phyloP scores from a whole-genome alignment of 2,888 invertebrate species.

The Drosophila paranaensis region DNA sequence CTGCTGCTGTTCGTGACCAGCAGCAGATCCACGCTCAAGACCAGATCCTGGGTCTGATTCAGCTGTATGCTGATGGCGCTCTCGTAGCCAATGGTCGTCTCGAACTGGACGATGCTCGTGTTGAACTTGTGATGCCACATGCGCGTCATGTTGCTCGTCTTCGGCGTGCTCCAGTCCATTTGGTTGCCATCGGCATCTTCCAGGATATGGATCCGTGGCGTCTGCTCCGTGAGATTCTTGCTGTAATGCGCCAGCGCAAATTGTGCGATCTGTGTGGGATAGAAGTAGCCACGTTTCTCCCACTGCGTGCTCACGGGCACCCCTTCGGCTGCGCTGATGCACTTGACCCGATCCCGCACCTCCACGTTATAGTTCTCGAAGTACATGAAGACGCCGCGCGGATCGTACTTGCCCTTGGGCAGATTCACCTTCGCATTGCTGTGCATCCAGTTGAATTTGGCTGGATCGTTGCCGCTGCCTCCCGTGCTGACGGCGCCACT shows the following conservation, averaged over 20 bases:
- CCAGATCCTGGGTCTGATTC: constrained; percentile 87
- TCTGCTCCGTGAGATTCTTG: constrained; percentile 94
- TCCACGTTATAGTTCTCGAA: constrained; percentile 99
- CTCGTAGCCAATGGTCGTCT: constrained; percentile 89
- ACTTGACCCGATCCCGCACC: constrained; percentile 96
- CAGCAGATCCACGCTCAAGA: constrained; percentile 90
- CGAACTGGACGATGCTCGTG: constrained; percentile 89
- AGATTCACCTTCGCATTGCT: constrained; percentile 96
- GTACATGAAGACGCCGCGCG: constrained; percentile 96
- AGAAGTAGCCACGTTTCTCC: constrained; percentile 97
- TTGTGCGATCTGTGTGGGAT: constrained; percentile 99
- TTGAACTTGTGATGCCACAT: constrained; percentile 87
- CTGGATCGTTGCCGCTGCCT: constrained; percentile 79
- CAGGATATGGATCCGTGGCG: constrained; percentile 89
- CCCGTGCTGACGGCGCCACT: constrained; percentile 90
- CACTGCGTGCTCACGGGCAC: constrained; percentile 99
- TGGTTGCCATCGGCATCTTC: constrained; percentile 91
- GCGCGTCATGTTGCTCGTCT: constrained; percentile 88
- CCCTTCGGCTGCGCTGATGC: constrained; percentile 96
- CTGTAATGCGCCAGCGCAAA: constrained; percentile 99
- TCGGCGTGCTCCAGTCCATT: constrained; percentile 91
- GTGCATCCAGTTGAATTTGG: constrained; percentile 97
- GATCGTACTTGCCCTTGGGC: constrained; percentile 95
- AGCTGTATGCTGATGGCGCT: constrained; percentile 89
- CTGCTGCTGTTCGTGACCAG: constrained; percentile 91